Conservation (phyloP, 2,797 vertebrate genomes). For the Anisognathus igniventris region DNA sequence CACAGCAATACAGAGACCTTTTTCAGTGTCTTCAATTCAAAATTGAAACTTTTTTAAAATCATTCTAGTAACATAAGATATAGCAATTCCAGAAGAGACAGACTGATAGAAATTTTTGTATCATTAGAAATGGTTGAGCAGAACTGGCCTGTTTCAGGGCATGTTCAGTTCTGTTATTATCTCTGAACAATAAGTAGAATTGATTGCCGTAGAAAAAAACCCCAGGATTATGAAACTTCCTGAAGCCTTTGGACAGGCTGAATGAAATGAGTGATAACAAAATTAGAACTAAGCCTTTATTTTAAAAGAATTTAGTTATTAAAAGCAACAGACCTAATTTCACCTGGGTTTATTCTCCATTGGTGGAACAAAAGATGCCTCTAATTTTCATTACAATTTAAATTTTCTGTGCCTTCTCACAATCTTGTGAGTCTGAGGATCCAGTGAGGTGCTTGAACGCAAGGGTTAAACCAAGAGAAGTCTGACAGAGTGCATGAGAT, state of each 20-base stretch:
- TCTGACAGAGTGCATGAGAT: not conserved
- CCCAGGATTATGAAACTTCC: not conserved
- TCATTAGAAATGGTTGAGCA: not conserved
- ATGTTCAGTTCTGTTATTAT: not conserved
- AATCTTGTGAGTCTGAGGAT: not conserved
- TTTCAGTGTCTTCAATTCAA: not conserved
- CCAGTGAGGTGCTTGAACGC: not conserved
- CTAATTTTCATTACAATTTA: not conserved
- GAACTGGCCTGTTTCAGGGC: not conserved
- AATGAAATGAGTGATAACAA: not conserved
- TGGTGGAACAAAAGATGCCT: not conserved
- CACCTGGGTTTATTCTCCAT: not conserved
- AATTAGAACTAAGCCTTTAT: not conserved
- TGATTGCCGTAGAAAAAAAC: not conserved
- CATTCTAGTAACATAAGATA: not conserved
- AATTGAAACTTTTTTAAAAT: not conserved
- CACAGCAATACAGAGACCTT: not conserved
- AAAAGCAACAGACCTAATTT: not conserved
- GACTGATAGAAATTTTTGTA: not conserved
- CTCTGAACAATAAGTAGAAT: not conserved
- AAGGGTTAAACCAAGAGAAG: not conserved
- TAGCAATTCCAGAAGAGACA: not conserved
- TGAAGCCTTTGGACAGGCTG: not conserved
- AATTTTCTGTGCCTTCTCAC: not conserved
- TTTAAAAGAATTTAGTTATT: not conserved